Evolutionary conservation across 2,888 invertebrate genomes (phyloP).

Genomic region (Spicauda simplicius): DNA sequence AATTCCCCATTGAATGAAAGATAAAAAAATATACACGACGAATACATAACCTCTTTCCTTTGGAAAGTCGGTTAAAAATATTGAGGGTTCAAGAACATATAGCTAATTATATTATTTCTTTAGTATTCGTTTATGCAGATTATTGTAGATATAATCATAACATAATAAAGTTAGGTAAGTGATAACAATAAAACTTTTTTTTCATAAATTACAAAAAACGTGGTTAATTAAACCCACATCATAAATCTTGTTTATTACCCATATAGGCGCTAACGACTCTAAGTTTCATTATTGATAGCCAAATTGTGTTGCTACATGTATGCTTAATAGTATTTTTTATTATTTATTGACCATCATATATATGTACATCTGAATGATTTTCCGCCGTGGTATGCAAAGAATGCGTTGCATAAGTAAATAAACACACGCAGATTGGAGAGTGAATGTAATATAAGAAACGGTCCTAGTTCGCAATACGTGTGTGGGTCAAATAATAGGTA

Average conservation of each 20-base stretch:
- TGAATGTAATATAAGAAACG: slow-evolving; percentile 29
- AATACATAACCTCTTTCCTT: too few species aligned
- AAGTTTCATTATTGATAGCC: neutral
- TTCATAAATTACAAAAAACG: neutral
- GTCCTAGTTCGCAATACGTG: slow-evolving; percentile 16
- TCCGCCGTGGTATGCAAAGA: slow-evolving; percentile 8
- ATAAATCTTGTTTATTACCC: neutral
- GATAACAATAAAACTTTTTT: neutral
- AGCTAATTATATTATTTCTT: too few species aligned
- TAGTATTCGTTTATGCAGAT: too few species aligned
- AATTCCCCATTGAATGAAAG: too few species aligned
- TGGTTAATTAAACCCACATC: neutral
- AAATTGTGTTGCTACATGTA: neutral
- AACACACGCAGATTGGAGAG: slow-evolving; percentile 13
- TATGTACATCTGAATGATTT: slow-evolving; percentile 4
- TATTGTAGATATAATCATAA: neutral
- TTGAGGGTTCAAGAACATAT: too few species aligned
- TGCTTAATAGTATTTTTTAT: neutral
- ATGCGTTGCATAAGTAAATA: slow-evolving; percentile 27
- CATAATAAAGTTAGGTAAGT: neutral
- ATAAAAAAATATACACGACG: too few species aligned
- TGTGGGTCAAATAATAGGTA: slow-evolving; percentile 30
- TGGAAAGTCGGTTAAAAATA: too few species aligned
- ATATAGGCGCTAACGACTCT: neutral
- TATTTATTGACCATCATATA: slow-evolving; percentile 6